phyloP scores from a whole-genome alignment of 2,797 vertebrate genomes.

The Coreius guichenoti region DNA sequence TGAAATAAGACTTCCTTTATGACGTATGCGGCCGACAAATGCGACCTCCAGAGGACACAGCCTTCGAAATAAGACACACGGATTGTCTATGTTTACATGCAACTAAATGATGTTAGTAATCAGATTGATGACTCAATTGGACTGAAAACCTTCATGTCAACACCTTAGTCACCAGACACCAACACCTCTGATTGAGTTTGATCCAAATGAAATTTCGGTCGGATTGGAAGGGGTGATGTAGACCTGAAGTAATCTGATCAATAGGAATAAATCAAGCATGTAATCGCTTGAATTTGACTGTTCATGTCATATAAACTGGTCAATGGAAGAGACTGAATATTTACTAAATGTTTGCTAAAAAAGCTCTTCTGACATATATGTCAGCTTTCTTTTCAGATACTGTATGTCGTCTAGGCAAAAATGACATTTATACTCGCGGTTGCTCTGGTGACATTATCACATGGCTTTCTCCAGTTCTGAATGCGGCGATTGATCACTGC shows the following conservation, averaged over 20 bases:
- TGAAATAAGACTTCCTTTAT: no score
- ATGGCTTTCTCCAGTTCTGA: background rate
- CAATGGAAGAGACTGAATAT: background rate
- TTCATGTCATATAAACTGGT: background rate
- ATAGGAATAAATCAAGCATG: background rate
- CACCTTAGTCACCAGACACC: no score
- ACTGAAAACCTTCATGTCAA: background rate
- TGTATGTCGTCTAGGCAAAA: no score
- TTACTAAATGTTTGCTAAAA: background rate
- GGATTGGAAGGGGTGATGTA: background rate
- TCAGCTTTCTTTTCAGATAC: no score
- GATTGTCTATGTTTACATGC: background rate
- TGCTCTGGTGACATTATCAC: background rate
- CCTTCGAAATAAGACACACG: no score
- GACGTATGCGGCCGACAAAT: no score
- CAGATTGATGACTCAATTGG: background rate
- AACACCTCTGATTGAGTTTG: background rate
- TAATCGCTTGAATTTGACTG: background rate
- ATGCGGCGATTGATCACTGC: background rate
- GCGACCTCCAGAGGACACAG: no score
- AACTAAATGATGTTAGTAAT: background rate
- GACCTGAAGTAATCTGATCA: background rate
- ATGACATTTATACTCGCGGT: background rate
- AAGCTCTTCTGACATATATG: no score
- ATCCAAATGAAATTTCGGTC: background rate